These are phyloP conservation scores for Pituophis catenifer DNA, from an alignment of 2,113 vertebrate species.

Conservation along the genomic window DNA sequence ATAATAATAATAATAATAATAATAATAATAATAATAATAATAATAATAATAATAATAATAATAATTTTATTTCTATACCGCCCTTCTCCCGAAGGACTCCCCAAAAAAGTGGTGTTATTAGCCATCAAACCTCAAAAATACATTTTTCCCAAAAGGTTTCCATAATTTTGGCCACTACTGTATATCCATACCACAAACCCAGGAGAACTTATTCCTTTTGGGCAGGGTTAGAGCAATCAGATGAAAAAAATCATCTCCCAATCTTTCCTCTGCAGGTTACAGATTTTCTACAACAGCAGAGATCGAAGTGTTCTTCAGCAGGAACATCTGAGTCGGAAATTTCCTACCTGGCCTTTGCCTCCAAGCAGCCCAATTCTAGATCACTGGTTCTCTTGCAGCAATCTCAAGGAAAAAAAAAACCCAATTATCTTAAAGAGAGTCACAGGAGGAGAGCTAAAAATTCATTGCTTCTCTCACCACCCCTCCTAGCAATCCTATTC, in stretches of 20 bases:
- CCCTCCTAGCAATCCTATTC: background rate
- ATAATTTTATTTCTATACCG: no score
- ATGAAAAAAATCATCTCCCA: background rate
- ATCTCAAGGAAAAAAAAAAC: background rate
- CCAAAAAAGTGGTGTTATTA: no score
- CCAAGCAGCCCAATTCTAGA: background rate
- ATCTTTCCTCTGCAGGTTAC: background rate
- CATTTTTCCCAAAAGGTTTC: no score
- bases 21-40: no score
- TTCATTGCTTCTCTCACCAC: background rate
- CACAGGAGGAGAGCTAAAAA: background rate
- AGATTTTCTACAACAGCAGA: background rate
- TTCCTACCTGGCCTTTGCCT: background rate
- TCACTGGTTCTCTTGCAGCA: background rate
- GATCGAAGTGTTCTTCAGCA: background rate
- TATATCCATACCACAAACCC: background rate
- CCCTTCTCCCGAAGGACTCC: no score
- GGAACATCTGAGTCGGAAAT: background rate
- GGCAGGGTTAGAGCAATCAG: background rate
- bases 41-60: no score
- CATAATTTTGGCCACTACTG: no score
- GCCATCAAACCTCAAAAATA: no score
- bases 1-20: no score
- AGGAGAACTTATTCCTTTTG: background rate
- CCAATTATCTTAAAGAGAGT: background rate